phyloP scores from a whole-genome alignment of 2,888 invertebrate genomes.

The Agrotis clavis region DNA sequence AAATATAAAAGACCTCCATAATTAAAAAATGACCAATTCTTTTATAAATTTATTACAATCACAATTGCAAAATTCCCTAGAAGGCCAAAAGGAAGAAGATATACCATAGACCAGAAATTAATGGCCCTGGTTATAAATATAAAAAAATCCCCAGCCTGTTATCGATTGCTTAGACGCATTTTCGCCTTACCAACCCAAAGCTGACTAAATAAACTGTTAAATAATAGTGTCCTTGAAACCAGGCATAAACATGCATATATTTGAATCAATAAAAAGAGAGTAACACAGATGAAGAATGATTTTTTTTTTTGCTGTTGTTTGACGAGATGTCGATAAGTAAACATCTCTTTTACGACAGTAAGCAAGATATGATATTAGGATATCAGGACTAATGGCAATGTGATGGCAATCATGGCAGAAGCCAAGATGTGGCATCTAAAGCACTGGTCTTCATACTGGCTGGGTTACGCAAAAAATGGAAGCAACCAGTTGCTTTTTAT shows the following conservation, averaged over 20 bases:
- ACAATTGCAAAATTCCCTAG: no score
- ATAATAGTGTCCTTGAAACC: not conserved
- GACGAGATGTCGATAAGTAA: conserved; percentile 1
- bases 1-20: no score
- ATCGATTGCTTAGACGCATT: no score
- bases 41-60: no score
- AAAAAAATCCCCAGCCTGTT: no score
- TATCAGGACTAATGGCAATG: conserved; percentile 3
- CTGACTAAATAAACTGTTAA: no score
- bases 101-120: no score
- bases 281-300: not conserved
- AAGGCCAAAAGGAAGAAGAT: no score
- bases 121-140: no score
- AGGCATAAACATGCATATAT: not conserved
- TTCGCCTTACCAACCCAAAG: no score
- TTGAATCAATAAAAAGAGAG: not conserved
- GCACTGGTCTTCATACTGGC: not conserved
- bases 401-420: conserved; percentile 1
- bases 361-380: not conserved
- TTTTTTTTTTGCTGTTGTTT: not conserved
- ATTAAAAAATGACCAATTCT: no score
- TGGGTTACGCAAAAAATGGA: not conserved
- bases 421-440: conserved; percentile 2
- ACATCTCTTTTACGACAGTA: conserved; percentile 1
- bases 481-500: not conserved